phyloP scores from a whole-genome alignment of 2,797 vertebrate species.

The Helarctos malayanus region DNA sequence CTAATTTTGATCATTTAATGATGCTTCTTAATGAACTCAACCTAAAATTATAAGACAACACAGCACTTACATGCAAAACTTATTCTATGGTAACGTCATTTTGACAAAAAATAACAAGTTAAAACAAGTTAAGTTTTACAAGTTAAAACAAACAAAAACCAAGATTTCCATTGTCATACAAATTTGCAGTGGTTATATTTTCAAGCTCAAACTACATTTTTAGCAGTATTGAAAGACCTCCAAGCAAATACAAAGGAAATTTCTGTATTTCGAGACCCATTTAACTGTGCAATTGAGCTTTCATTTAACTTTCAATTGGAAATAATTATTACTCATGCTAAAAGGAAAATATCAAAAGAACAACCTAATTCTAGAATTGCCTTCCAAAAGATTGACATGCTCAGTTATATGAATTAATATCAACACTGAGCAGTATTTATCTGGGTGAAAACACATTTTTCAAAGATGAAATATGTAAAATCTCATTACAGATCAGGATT shows the following conservation, averaged over 20 bases:
- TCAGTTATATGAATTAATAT: neutral
- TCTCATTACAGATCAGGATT: neutral
- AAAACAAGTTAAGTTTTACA: neutral
- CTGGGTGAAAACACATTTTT: slow-evolving; percentile 22
- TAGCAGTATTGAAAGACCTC: neutral
- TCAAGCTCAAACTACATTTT: neutral
- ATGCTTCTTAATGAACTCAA: slow-evolving; percentile 4
- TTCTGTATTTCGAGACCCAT: neutral
- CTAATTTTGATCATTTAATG: slow-evolving; percentile 7
- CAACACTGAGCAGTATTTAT: neutral
- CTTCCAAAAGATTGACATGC: neutral
- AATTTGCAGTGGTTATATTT: neutral
- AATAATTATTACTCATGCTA: neutral
- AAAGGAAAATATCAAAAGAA: neutral
- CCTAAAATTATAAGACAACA: neutral
- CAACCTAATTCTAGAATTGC: neutral
- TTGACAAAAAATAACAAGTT: neutral
- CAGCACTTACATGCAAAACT: neutral
- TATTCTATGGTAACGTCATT: neutral
- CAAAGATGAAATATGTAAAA: slow-evolving; percentile 40
- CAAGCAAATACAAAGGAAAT: neutral
- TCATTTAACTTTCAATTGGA: neutral
- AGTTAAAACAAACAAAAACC: neutral
- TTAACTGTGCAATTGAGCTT: neutral
- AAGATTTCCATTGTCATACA: neutral